Base-by-base conservation (phyloP, 2,888 invertebrate genomes). In the Drosophila vallismaia region DNA sequence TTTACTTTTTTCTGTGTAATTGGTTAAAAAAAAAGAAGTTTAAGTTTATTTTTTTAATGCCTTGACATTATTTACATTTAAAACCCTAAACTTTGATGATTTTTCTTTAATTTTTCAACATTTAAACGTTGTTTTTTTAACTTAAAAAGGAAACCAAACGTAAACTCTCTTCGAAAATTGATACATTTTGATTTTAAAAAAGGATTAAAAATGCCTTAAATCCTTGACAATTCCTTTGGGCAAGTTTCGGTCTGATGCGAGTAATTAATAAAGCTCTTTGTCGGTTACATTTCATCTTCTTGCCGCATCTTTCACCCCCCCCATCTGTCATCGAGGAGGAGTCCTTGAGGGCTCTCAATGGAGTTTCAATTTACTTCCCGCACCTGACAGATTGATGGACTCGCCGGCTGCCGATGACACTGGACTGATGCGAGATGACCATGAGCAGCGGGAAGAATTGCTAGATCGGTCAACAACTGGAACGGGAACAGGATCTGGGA, bases 311-410 rank as follows among this genome's bases (percentile, higher is more conserved):
- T 7, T 26, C 6, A 9, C 12, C 33, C 1, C 9, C 9, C 12
- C 45, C 19, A 31, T 36, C 40, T 19, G 40, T 42, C 40, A 42
- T 14, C 19, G 40, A n/a, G 40, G 40, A n/a, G 40, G 40, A 10
- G 14, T 36, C 14, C 38, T 56, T 14, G 38, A 19, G 19, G 28
- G 26, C 38, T 38, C 24, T 60, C 63, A 62, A 60, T 60, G 46
- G 40, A 46, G 62, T 60, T 60, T 60, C 60, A 60, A 60, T 60
- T 60, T 60, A 60, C 60, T 60, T 60, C 42, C 29, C 46, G 45
- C 24, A 46, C 29, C 59, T 60, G 14, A 24, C 60, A 60, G 62
- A 60, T 60, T 60, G 60, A 60, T 60, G 60, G 63, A 60, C 46
- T 49, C 54, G 6, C 29, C 64, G 44, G 38, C 74, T 56, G 64